These are phyloP conservation scores for Monochamus alternatus DNA, from an alignment of 2,888 invertebrate genomes.

Conservation along the genomic window DNA sequence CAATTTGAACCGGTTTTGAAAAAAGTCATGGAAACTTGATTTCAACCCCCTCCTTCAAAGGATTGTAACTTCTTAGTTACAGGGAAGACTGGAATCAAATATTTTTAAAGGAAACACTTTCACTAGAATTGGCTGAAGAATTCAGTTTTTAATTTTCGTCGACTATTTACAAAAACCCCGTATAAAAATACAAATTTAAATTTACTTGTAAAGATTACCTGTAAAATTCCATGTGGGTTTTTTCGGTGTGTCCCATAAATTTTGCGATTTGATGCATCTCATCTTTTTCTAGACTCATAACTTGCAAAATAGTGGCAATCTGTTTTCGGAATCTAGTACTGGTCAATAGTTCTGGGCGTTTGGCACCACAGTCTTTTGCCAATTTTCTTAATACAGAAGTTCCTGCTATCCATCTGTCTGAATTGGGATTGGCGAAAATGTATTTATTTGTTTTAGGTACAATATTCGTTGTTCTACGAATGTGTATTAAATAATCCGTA, in stretches of 20 bases:
- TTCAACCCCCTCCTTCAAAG: too few relatives aligned
- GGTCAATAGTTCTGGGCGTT: conserved; percentile 6
- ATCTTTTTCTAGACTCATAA: conserved; percentile 18
- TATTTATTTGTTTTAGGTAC: neutral
- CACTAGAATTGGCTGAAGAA: neutral
- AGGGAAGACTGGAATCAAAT: neutral
- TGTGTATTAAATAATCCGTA: neutral
- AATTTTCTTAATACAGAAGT: neutral
- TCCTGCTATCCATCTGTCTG: neutral
- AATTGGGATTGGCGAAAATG: neutral
- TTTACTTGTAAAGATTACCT: neutral
- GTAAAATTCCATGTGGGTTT: conserved; percentile 25
- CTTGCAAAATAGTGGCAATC: conserved; percentile 16
- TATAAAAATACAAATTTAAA: neutral
- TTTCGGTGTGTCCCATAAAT: conserved; percentile 20
- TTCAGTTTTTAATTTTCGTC: neutral
- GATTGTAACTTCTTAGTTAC: neutral
- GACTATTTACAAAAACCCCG: neutral
- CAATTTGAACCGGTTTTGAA: too few relatives aligned
- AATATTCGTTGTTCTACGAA: neutral
- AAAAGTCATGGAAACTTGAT: too few relatives aligned
- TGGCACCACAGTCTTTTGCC: neutral
- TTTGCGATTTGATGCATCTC: conserved; percentile 21
- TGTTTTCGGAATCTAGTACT: conserved; percentile 18
- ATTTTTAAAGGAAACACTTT: neutral